Evolutionary conservation across 2,113 vertebrate species (phyloP), one percentile per base, ranked within the genome.

Genomic region (Laterallus jamaicensis): DNA sequence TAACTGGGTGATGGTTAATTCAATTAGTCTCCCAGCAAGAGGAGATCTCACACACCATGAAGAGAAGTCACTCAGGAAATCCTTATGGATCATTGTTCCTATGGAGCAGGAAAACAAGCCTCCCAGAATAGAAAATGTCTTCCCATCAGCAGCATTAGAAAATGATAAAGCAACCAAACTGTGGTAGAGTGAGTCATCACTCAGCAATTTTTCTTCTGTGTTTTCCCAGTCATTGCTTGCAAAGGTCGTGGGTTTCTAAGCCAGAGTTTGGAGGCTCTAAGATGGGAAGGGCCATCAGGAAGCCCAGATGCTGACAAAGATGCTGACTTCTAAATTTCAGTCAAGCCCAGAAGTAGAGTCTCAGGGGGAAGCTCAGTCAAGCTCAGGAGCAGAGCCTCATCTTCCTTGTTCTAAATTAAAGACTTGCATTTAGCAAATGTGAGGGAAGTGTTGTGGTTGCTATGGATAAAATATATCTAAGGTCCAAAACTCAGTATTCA

Each of bases 61-160:
- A 82, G 74, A 89, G 83, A 89, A 94, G 62, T 87, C 37, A 18
- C 73, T 93, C 91, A 95, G 95, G 95, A 97, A 96, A 96, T 96
- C 92, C 88, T 95, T 95, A 81, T 49, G 66, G 88, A 92, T 86
- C 80, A 54, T 92, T 96, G 83, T 93, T 96, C 78, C 70, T 85
- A 82, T 73, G 77, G 70, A 87, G 81, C 77, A 94, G 88, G 93
- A 96, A 94, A 95, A 92, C 86, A 84, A 91, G 9, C 54, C 14
- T 79, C 86, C 87, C 70, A 89, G 93, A 95, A 92, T 84, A 85
- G 93, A 94, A 96, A 96, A 84, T 60, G 89, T 63, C 91, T 94
- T 93, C 70, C 70, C 84, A 96, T 92, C 93, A 95, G 74, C 83
- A 87, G 70, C 55, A 63, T 62, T 89, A 80, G 81, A 91, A 96